Evolutionary conservation across 2,888 invertebrate genomes (phyloP).

Genomic region (Drosophila parthenogenetica): DNA sequence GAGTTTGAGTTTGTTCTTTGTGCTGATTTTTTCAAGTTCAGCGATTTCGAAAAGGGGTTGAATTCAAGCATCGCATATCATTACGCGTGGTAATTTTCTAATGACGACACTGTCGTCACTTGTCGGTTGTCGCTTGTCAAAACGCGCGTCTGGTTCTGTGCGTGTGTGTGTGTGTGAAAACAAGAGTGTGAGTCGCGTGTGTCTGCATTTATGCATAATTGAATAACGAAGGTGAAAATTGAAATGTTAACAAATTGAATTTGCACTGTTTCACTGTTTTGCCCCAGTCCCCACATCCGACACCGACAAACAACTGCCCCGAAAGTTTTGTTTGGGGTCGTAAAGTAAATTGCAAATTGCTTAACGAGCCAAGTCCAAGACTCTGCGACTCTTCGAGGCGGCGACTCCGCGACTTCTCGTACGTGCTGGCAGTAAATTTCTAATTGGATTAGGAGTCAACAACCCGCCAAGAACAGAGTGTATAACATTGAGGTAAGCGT

Average conservation of each 20-base stretch:
- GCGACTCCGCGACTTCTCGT: constrained; percentile 36
- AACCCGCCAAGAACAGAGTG: constrained; percentile 36
- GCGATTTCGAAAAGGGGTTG: constrained; percentile 33
- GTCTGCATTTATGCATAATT: constrained; percentile 67
- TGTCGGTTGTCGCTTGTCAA: neutral
- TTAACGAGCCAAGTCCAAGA: constrained; percentile 60
- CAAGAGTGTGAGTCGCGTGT: constrained; percentile 50
- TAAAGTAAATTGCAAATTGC: constrained; percentile 56
- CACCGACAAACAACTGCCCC: neutral
- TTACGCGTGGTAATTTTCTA: constrained; percentile 52
- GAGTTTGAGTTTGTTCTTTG: constrained; percentile 56
- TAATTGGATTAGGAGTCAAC: constrained; percentile 79
- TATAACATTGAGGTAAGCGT: constrained; percentile 59
- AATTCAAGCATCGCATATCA: constrained; percentile 47
- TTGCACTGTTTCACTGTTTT: constrained; percentile 45
- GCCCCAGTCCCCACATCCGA: constrained; percentile 1
- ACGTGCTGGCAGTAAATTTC: constrained; percentile 63
- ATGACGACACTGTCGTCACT: constrained; percentile 29
- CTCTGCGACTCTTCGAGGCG: constrained; percentile 42
- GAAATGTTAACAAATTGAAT: constrained; percentile 79
- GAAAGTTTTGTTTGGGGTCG: constrained; percentile 18
- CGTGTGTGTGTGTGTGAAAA: constrained; percentile 13
- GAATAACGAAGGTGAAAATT: constrained; percentile 81
- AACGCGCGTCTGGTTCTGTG: neutral
- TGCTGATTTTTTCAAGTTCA: constrained; percentile 62